Percentiles rank a stretch among this genome's conserved stretches.
Conservation (phyloP, 1,140 invertebrate species). For the Thalassaphorura encarpata region DNA sequence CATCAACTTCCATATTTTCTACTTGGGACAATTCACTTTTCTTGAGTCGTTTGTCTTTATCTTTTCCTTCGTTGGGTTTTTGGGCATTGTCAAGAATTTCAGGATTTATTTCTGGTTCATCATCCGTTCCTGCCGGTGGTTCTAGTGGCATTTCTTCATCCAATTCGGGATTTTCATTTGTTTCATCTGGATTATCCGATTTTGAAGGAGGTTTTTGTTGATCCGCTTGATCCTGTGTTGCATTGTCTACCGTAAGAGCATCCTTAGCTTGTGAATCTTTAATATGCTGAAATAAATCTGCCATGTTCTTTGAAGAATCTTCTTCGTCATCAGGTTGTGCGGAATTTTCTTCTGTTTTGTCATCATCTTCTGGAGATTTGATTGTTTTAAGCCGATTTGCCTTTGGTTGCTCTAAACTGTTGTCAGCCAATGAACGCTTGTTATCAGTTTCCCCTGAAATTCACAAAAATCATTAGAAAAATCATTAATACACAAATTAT, state of each 20-base stretch:
- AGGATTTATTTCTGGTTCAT: constrained; percentile 8
- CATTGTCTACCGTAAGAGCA: constrained; percentile 47
- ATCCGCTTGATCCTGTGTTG: constrained; percentile 66
- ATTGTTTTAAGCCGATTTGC: constrained; percentile 24
- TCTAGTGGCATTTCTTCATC: constrained; percentile 41
- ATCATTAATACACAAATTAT: background rate
- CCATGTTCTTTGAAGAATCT: constrained; percentile 38
- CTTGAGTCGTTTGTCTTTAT: constrained; percentile 31
- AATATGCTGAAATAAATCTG: constrained; percentile 75
- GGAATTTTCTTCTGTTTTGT: background rate
- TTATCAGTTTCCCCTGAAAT: constrained; percentile 18
- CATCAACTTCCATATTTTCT: constrained; percentile 42
- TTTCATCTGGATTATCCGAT: constrained; percentile 30
- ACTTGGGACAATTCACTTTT: constrained; percentile 21
- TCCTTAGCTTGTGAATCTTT: constrained; percentile 59
- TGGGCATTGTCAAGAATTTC: constrained; percentile 37
- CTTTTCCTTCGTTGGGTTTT: constrained; percentile 5
- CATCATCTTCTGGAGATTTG: constrained; percentile 2
- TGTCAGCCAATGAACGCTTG: constrained; percentile 18
- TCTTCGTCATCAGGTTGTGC: constrained; percentile 36
- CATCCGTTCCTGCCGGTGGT: constrained; percentile 34
- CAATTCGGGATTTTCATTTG: constrained; percentile 42
- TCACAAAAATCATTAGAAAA: background rate
- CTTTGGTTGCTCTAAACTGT: constrained; percentile 1
- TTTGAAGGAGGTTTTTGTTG: constrained; percentile 53